Evolutionary conservation across 2,888 invertebrate genomes (phyloP).

Genomic region (Noctua janthe): DNA sequence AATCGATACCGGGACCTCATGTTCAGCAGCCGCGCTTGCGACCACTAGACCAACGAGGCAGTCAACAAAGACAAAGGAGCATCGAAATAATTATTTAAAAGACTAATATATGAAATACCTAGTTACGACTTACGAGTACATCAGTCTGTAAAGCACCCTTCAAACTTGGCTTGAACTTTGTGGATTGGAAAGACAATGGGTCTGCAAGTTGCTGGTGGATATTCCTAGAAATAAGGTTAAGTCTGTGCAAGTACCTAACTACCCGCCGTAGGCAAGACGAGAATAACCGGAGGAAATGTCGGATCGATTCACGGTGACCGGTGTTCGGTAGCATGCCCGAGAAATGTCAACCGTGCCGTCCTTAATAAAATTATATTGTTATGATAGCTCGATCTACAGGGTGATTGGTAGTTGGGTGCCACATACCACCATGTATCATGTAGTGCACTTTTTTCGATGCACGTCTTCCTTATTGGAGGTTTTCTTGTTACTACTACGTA

Average conservation of each 20-base stretch:
- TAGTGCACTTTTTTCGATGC: too few species aligned
- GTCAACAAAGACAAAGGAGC: neutral
- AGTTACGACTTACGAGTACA: neutral
- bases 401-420: too few species aligned
- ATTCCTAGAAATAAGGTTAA: conserved; percentile 5
- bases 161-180: neutral
- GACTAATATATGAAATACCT: neutral
- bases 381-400: neutral
- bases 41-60: neutral
- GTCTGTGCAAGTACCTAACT: neutral
- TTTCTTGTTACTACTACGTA: too few species aligned
- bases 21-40: neutral
- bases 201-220: neutral
- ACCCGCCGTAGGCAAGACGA: conserved; percentile 2
- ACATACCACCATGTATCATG: too few species aligned
- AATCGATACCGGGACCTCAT: neutral
- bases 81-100: too few species aligned
- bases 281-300: conserved; percentile 18
- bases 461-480: too few species aligned
- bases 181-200: neutral
- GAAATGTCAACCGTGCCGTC: conserved; percentile 1
- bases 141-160: neutral
- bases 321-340: neutral
- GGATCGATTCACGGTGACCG: conserved; percentile 7
- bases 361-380: neutral